Evolutionary conservation across 2,797 vertebrate species (phyloP), one percentile per base, ranked within the genome.

Genomic region (Martes flavigula): DNA sequence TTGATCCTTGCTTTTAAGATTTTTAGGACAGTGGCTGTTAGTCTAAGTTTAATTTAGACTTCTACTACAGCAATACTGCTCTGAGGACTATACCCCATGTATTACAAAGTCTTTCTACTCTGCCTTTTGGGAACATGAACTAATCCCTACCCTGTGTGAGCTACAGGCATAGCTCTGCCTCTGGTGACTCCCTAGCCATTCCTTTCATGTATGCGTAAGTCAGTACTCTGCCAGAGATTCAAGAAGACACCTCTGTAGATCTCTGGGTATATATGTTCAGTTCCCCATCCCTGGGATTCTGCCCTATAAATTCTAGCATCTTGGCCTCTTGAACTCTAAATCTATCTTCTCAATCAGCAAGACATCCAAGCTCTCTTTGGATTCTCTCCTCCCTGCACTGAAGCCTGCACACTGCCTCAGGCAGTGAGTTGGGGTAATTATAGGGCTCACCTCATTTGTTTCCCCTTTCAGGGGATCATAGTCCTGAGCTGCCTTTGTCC

Each of bases 311-410:
- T 95, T 94, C 90, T 88, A 92, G 78, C 95, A 73, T 15, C 27
- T 5, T 85, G 88, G 51, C 75, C 30, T 90, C 75, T 87, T 92
- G 85, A 95, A 96, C 89, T 95, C 94, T 87, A 83, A 93, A 91
- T 87, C 93, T 94, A 77, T 94, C 91, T 81, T 92, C 94, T 96
- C 77, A 81, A 88, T 96, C 95, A 94, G 78, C 51, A 35, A 91
- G 86, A 64, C 78, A 21, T 73, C 60, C 78, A 77, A 23, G 60
- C 87, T 91, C 70, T 70, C 83, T 88, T 91, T 88, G 77, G 82
- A 48, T 81, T 73, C 77, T 58, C 38, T 48, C 35, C 48, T 68
- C 62, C 91, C 64, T 13, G 51, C 56, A 21, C 64, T 4, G 60
- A 72, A 60, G 83, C 54, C 93, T 78, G 79, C 83, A 97, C 91